phyloP scores from a whole-genome alignment of 2,888 invertebrate species.

The Erebia epiphron region DNA sequence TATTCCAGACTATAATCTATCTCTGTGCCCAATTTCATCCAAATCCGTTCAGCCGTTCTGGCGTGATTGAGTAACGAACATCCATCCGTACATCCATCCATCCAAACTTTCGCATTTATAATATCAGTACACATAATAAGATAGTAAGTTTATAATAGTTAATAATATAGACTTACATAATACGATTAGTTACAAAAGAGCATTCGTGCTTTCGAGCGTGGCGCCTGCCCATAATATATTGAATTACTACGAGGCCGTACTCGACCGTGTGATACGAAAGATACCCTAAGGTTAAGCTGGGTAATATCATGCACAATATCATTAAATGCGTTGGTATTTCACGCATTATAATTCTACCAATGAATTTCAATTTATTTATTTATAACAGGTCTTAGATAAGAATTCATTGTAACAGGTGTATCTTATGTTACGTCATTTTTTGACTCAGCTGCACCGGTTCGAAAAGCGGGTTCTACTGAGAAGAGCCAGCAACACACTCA shows the following conservation, averaged over 20 bases:
- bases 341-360: not conserved
- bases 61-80: no score
- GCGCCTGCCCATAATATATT: conserved; percentile 70
- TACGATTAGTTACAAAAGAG: conserved; percentile 55
- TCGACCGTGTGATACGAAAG: conserved; percentile 69
- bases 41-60: no score
- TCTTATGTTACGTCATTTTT: no score
- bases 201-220: conserved; percentile 66
- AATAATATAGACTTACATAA: conserved; percentile 9
- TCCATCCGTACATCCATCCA: no score
- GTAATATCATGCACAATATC: conserved; percentile 61
- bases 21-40: no score
- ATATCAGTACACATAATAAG: not conserved
- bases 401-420: no score
- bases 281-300: conserved; percentile 69
- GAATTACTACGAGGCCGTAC: conserved; percentile 73
- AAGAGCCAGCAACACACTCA: no score
- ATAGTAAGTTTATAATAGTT: not conserved
- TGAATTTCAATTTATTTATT: conserved; percentile 20
- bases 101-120: no score
- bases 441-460: no score
- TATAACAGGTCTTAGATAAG: no score
- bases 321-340: not conserved
- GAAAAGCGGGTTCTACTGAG: no score
- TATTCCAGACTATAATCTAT: no score